Conservation (phyloP, 2,113 vertebrate species). For the Cavia aperea region DNA sequence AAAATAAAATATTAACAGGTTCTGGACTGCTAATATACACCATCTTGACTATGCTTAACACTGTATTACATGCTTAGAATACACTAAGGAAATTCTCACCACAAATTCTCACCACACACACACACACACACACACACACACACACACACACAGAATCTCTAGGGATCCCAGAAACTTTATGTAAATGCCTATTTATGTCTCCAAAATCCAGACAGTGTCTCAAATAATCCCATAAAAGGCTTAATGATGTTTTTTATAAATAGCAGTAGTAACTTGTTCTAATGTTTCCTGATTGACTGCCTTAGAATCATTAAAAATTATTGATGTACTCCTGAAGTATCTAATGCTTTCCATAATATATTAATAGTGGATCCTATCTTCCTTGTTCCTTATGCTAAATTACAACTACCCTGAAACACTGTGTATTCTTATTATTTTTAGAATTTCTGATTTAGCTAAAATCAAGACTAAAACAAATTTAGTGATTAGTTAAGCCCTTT, state of each 20-base stretch:
- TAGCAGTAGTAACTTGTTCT: not conserved
- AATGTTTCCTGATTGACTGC: not conserved
- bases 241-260: not conserved
- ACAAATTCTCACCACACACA: not conserved
- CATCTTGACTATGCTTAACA: too few species aligned
- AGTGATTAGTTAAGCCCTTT: slow-evolving; percentile 33
- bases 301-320: slow-evolving; percentile 35
- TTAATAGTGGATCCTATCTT: not conserved
- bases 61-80: not conserved
- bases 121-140: not conserved
- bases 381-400: slow-evolving; percentile 24
- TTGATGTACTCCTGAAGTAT: not conserved
- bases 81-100: not conserved
- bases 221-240: not conserved
- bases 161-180: slow-evolving; percentile 12
- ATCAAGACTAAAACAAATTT: not conserved
- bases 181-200: not conserved
- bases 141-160: not conserved
- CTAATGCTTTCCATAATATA: not conserved
- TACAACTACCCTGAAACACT: slow-evolving; percentile 34
- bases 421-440: slow-evolving; percentile 48
- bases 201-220: not conserved
- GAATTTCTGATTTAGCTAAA: slow-evolving; percentile 34
- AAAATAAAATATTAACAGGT: not conserved
- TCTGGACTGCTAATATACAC: not conserved